Base-by-base conservation (phyloP, 2,797 vertebrate genomes). In the Pseudomugil tenellus region DNA sequence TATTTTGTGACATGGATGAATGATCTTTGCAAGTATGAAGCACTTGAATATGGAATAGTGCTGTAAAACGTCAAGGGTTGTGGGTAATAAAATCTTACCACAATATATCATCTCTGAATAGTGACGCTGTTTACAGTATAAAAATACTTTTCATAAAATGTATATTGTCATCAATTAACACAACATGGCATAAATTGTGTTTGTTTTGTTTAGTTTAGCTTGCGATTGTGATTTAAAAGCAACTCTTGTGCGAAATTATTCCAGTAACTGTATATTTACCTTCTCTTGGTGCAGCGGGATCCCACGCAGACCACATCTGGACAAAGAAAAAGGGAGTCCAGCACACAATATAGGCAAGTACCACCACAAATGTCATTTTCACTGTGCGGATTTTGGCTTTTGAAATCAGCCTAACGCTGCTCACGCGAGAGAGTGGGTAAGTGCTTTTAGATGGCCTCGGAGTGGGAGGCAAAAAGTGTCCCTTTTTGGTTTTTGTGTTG, bases 301-400 rank as follows among this genome's bases (percentile, higher is more conserved):
- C 98, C 98, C 98, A 99, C 25, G 96, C 98, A 0, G 96, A 97
- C 98, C 98, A 99, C 97, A 99, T 97, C 94, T 99, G 97, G 85
- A 97, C 97, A 32, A 95, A 96, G 92, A 99, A 99, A 89, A 98
- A 99, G 0, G 98, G 98, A 3, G 98, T 97, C 98, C 98, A 99
- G 91, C 98, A 99, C 61, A 97, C 91, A 34, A 99, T 91, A 83
- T 99, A 99, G 26, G 96, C 98, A 64, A 99, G 41, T 12, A 99
- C 98, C 53, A 99, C 95, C 31, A 99, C 96, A 89, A 99, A 99
- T 12, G 98, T 99, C 97, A 99, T 99, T 89, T 99, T 99, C 70
- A 98, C 97, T 0, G 98, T 99, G 78, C 96, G 95, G 84, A 99
- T 98, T 91, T 99, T 99, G 72, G 98, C 98, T 89, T 96, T 96